Evolutionary conservation across 2,113 vertebrate species (phyloP).

Genomic region (Bucco capensis): DNA sequence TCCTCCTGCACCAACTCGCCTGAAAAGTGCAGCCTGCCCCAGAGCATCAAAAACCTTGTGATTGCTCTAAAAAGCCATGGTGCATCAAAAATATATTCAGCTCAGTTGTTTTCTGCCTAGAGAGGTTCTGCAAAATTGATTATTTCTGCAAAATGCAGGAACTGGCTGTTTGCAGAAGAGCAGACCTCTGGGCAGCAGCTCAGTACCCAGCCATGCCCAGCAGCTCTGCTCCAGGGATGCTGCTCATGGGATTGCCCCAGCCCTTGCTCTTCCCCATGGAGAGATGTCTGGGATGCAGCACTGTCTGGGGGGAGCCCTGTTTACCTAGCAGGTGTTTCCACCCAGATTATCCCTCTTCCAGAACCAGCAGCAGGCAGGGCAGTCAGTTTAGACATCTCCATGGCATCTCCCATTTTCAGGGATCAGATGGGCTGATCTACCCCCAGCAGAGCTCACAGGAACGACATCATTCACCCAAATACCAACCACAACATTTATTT

Average conservation of each 20-base stretch:
- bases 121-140: neutral
- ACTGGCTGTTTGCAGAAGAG: neutral
- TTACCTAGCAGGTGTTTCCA: neutral
- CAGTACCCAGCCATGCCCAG: neutral
- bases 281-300: neutral
- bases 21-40: neutral
- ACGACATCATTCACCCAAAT: neutral
- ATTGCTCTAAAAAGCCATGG: neutral
- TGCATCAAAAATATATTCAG: neutral
- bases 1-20: neutral
- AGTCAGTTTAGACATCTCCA: neutral
- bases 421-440: neutral
- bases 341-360: neutral
- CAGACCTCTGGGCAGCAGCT: neutral
- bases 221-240: neutral
- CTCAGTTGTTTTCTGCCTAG: neutral
- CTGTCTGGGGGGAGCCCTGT: rapidly evolving
- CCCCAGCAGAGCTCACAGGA: neutral
- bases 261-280: neutral
- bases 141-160: neutral
- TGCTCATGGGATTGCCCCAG: neutral
- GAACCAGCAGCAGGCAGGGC: neutral
- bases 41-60: rapidly evolving
- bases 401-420: neutral
- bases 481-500: neutral